Conservation (phyloP, 2,113 vertebrate genomes). For the Mungos mungo region DNA sequence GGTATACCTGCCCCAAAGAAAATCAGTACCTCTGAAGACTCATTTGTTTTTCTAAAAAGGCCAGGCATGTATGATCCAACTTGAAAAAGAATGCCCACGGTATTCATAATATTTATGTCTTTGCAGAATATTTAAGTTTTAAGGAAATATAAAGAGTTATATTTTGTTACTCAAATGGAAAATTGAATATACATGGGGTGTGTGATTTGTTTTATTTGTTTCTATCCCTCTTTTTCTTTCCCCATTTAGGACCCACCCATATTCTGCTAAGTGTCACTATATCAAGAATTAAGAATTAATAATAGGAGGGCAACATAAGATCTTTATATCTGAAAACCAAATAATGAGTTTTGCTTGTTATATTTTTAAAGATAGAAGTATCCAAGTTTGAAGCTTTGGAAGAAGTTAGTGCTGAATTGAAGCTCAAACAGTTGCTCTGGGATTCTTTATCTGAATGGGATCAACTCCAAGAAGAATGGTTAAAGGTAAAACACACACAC, state of each 20-base stretch:
- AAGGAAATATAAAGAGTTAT: neutral
- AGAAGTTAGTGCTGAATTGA: conserved; percentile 85
- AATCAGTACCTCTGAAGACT: neutral
- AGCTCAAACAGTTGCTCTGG: conserved; percentile 90
- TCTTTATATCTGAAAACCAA: conserved; percentile 55
- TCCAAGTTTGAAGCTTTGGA: conserved; percentile 89
- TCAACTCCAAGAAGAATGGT: conserved; percentile 85
- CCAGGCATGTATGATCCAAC: neutral
- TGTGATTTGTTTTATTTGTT: neutral
- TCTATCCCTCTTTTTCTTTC: neutral
- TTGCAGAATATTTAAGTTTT: neutral
- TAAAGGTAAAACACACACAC: conserved; percentile 79
- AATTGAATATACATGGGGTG: neutral
- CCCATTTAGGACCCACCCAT: neutral
- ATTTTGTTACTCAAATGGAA: neutral
- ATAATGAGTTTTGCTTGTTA: neutral
- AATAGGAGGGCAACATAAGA: neutral
- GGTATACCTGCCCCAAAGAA: neutral
- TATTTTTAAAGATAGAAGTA: conserved; percentile 86
- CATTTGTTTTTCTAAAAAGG: neutral
- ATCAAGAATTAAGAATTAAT: conserved; percentile 29
- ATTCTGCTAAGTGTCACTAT: neutral
- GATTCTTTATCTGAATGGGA: conserved; percentile 89
- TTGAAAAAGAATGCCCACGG: neutral
- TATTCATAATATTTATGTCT: neutral